Conservation (phyloP, 2,797 vertebrate genomes). For the Tokudaia tokunoshimensis region DNA sequence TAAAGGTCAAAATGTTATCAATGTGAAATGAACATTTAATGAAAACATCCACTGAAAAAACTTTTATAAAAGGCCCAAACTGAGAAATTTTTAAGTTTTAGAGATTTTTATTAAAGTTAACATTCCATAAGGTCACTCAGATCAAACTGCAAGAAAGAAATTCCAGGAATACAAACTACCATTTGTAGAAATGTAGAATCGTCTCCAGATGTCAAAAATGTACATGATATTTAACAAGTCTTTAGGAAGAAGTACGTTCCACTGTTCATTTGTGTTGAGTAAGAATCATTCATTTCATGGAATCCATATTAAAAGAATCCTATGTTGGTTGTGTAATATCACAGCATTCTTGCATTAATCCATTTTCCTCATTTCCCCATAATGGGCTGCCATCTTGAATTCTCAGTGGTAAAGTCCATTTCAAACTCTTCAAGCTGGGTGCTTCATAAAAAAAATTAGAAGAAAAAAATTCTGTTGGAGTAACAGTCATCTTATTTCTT, state of each 20-base stretch:
- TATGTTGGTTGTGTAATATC: constrained; percentile 87
- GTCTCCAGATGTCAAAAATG: constrained; percentile 79
- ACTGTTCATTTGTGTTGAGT: constrained; percentile 85
- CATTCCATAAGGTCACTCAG: constrained; percentile 83
- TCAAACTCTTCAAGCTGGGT: constrained; percentile 92
- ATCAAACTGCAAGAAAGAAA: constrained; percentile 77
- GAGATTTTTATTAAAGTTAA: constrained; percentile 90
- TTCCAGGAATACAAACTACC: constrained; percentile 76
- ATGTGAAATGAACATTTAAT: constrained; percentile 72
- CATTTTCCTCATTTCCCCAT: constrained; percentile 90
- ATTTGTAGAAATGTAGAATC: constrained; percentile 78
- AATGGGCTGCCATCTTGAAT: constrained; percentile 94
- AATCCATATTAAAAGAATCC: constrained; percentile 88
- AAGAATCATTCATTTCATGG: constrained; percentile 88
- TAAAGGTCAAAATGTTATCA: constrained; percentile 73
- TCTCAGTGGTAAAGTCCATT: constrained; percentile 94
- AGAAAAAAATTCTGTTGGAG: constrained; percentile 93
- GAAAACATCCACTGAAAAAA: constrained; percentile 78
- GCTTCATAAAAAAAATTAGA: constrained; percentile 96
- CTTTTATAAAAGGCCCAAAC: constrained; percentile 83
- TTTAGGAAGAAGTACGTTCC: constrained; percentile 84
- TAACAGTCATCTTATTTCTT: constrained; percentile 87
- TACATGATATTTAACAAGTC: constrained; percentile 75
- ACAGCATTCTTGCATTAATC: constrained; percentile 89
- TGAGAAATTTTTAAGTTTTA: constrained; percentile 85